Evolutionary conservation across 2,797 vertebrate genomes (phyloP), one percentile per base, ranked within the genome.

Genomic region (Chelidonichthys spinosus): DNA sequence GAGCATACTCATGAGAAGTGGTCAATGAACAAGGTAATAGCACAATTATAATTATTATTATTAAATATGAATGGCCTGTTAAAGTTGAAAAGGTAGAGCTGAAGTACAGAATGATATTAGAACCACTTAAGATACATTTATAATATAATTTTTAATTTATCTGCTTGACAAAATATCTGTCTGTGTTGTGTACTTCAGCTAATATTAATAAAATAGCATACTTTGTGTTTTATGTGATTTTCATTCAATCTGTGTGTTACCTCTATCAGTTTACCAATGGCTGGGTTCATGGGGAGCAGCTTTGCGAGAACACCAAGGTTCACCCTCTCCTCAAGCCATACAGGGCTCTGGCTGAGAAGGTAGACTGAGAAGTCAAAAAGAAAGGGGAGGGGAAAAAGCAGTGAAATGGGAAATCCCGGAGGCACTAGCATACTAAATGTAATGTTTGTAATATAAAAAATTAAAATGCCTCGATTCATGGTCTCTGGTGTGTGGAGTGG

Each of bases 1-100:
- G 97, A 98, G 78, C 97, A 99, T 50, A 95, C 96, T 76, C 98
- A 99, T 55, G 98, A 99, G 89, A 98, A 96, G 72, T 99, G 98
- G 98, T 98, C 97, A 52, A 95, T 97, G 89, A 96, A 98, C 85
- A 99, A 98, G 97, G 98, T 99, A 95, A 94, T 66, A 63, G 14
- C 25, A 44, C 33, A 58, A 7, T 67, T 64, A 49, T 67, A n/a
- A n/a, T n/a, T n/a, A n/a, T n/a, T n/a, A n/a, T n/a, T n/a, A n/a
- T 86, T 39, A 59, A 15, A 77, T 63, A 4, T 68, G n/a, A 70
- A 15, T 0, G 2, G 6, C 7, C 33, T 55, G 11, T 72, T 62
- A 4, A 65, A 54, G 13, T 8, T 68, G 53, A 76, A 15, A 79
- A 36, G 39, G 13, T 35, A 43, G 7, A 66, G 17, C 11, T 76